Base-by-base conservation (phyloP, 2,797 vertebrate genomes). In the Amphiprion clarkii region DNA sequence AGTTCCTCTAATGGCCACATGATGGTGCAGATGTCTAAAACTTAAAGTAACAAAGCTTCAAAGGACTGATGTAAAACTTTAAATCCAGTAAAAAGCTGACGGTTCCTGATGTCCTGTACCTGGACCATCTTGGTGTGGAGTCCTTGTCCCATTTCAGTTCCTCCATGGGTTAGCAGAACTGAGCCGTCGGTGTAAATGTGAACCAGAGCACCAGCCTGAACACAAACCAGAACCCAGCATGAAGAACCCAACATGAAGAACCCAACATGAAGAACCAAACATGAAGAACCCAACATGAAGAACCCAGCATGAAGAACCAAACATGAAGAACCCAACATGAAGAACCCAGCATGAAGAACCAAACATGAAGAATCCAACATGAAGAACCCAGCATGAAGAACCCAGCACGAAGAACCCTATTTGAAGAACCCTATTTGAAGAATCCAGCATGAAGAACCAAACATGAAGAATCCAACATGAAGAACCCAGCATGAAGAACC, bases 41-140 rank as follows among this genome's bases (percentile, higher is more conserved):
- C 7, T 9, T 2, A 10, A 36, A 36, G 33, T 10, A 9, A 9
- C 33, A 36, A 36, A 36, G 33, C 33, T 36, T 7, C 8, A 36
- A 36, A 36, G 7, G 1, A 36, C 33, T 36, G 33, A 36, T 36
- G 33, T 36, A 36, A 2, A 36, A 36, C 2, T 36, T 36, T 7
- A 36, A 36, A 36, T 1, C 9, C 33, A 36, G 33, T 36, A 10
- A 36, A 16, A 42, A 42, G 3, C 3, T 42, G 4, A 4, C 14
- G 40, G 4, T 42, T 4, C 40, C 3, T 3, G 4, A 16, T 5
- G 40, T 12, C 40, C 46, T 13, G 8, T 66, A 93, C 92, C 90
- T 98, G 97, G 55, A 94, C 91, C 97, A 99, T 99, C 94, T 99
- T 99, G 70, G 98, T 99, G 86, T 99, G 98, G 42, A 99, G 96